Evolutionary conservation across 64 coral and sea anemone species (phyloP).

Genomic region (Hydrozoanthus tunicans): DNA sequence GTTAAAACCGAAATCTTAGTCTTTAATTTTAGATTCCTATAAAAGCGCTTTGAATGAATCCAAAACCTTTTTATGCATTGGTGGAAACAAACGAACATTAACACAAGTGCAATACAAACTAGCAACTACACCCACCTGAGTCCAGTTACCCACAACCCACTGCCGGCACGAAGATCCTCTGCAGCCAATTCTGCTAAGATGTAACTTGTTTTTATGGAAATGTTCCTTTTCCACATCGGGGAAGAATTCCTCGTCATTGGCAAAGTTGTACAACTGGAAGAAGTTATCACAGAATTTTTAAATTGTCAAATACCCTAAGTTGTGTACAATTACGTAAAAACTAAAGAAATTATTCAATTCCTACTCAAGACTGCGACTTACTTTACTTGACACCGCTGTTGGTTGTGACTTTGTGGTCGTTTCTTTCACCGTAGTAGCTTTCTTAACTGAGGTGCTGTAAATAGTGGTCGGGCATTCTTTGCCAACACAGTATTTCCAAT

Average conservation of each 20-base stretch:
- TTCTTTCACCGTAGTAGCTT: not conserved
- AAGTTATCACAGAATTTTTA: not conserved
- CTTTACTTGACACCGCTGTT: not conserved
- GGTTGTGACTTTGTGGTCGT: not conserved
- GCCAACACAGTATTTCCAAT: slow-evolving; percentile 72
- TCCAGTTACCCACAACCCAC: slow-evolving; percentile 73
- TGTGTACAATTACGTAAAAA: too few relatives aligned
- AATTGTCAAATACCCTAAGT: not conserved
- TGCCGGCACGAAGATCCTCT: slow-evolving; percentile 46
- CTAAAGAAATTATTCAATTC: too few relatives aligned
- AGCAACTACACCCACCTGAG: slow-evolving; percentile 54
- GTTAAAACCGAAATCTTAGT: too few relatives aligned
- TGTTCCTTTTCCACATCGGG: not conserved
- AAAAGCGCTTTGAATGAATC: too few relatives aligned
- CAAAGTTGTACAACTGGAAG: not conserved
- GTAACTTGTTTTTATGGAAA: not conserved
- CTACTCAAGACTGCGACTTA: slow-evolving; percentile 3
- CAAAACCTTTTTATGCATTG: too few relatives aligned
- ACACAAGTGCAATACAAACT: not conserved
- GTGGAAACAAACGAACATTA: not conserved
- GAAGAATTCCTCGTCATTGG: slow-evolving; percentile 31
- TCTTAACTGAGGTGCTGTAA: not conserved
- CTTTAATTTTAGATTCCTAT: too few relatives aligned
- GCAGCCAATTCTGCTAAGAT: slow-evolving; percentile 11
- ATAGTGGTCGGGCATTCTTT: slow-evolving; percentile 13